Percentiles rank a stretch among this genome's conserved stretches.
phyloP scores from a whole-genome alignment of 2,113 vertebrate genomes.

The Colossoma macropomum region DNA sequence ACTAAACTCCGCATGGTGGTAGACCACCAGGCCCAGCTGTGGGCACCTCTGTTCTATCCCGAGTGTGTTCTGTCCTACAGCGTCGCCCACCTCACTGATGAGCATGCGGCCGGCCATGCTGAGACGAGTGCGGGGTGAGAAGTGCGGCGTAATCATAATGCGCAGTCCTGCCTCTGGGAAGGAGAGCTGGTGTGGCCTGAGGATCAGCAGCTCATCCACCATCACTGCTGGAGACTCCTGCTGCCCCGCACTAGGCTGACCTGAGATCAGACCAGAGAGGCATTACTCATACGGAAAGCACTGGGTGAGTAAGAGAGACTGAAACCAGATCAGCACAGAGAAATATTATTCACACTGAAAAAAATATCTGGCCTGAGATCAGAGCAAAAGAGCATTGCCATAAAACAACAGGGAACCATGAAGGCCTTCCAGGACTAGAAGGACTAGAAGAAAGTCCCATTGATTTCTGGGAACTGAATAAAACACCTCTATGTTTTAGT shows the following conservation, averaged over 20 bases:
- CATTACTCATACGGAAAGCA: neutral
- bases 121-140: slow-evolving; percentile 81
- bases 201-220: slow-evolving; percentile 81
- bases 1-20: too few species aligned
- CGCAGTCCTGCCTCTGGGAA: slow-evolving; percentile 81
- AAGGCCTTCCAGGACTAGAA: too few species aligned
- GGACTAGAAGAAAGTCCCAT: too few species aligned
- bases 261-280: slow-evolving; percentile 52
- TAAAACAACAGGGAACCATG: too few species aligned
- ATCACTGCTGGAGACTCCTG: slow-evolving; percentile 75
- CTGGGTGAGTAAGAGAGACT: slow-evolving; percentile 3
- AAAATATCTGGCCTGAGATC: neutral
- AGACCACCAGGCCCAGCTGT: too few species aligned
- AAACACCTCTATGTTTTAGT: too few species aligned
- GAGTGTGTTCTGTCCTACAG: neutral
- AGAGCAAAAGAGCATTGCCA: neutral
- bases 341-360: neutral
- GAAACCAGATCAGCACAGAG: neutral
- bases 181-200: slow-evolving; percentile 78
- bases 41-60: too few species aligned
- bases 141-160: slow-evolving; percentile 83
- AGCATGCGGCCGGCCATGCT: slow-evolving; percentile 81
- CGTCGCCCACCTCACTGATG: slow-evolving; percentile 78
- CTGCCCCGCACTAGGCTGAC: slow-evolving; percentile 54
- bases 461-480: too few species aligned